A percentile compares a stretch with the other conserved stretches of the same genome.
phyloP scores from a whole-genome alignment of 2,888 invertebrate species.

The Leptinotarsa rubiginosa region DNA sequence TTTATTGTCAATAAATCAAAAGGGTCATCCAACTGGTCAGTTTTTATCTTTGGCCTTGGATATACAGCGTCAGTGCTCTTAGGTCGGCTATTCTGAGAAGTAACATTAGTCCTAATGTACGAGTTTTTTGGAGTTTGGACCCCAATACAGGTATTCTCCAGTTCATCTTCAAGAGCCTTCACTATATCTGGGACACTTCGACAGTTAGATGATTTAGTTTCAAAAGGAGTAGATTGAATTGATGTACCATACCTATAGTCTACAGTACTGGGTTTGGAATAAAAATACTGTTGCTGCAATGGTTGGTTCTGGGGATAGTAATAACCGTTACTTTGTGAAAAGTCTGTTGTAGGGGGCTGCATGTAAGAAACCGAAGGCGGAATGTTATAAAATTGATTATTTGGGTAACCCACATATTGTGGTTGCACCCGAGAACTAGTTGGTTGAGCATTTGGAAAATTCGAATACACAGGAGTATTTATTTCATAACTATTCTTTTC shows the following conservation, averaged over 20 bases:
- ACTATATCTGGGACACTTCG: conserved; percentile 78
- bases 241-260: conserved; percentile 29
- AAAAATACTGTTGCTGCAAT: conserved; percentile 34
- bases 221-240: conserved; percentile 17
- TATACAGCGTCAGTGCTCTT: conserved; percentile 53
- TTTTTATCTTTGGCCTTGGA: conserved; percentile 48
- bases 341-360: conserved; percentile 39
- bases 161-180: conserved; percentile 78
- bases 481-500: conserved; percentile 39
- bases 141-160: conserved; percentile 62
- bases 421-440: conserved; percentile 35
- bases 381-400: conserved; percentile 50
- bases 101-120: conserved; percentile 35
- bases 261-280: conserved; percentile 31
- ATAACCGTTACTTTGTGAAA: conserved; percentile 47
- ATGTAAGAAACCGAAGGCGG: conserved; percentile 45
- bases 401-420: conserved; percentile 39
- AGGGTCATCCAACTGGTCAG: conserved; percentile 61
- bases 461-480: conserved; percentile 37
- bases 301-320: conserved; percentile 41
- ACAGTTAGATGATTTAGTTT: conserved; percentile 42
- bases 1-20: conserved; percentile 67
- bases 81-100: conserved; percentile 42
- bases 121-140: conserved; percentile 46
- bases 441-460: conserved; percentile 32